These are phyloP conservation scores for Ruditapes philippinarum DNA, from an alignment of 1,140 invertebrate genomes.

Conservation along the genomic window DNA sequence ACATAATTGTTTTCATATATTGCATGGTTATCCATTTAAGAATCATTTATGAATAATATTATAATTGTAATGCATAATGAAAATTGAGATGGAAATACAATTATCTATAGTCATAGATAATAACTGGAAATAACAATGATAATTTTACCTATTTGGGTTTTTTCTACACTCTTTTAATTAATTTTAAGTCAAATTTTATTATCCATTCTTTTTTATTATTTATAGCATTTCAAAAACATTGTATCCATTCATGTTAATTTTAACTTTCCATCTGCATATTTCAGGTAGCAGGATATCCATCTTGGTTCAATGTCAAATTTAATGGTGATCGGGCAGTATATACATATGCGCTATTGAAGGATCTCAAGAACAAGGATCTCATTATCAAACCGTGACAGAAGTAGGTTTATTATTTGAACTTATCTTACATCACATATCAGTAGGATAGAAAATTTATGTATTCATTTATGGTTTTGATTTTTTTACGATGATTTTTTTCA, in stretches of 20 bases:
- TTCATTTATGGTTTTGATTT: no score
- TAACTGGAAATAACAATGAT: conserved; percentile 10
- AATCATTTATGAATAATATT: conserved; percentile 33
- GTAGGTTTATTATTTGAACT: no score
- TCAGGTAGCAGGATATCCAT: conserved; percentile 39
- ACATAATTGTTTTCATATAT: conserved; percentile 20
- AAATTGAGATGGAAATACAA: not conserved
- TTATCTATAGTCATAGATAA: not conserved
- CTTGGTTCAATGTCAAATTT: no score
- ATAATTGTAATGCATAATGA: conserved; percentile 6
- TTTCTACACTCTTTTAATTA: not conserved
- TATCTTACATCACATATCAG: no score
- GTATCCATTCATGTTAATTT: conserved; percentile 5
- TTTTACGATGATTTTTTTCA: no score
- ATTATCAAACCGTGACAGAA: no score
- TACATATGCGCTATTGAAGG: conserved; percentile 24
- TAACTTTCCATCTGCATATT: conserved; percentile 21
- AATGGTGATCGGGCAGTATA: conserved; percentile 50
- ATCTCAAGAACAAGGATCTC: conserved; percentile 35
- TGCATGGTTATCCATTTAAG: conserved; percentile 13
- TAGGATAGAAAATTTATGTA: no score
- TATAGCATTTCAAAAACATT: conserved; percentile 40
- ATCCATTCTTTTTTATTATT: conserved; percentile 2
- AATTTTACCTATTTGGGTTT: no score
- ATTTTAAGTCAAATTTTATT: conserved; percentile 9